Conservation (phyloP, 1,140 invertebrate genomes). For the Macrobrachium rosenbergii region DNA sequence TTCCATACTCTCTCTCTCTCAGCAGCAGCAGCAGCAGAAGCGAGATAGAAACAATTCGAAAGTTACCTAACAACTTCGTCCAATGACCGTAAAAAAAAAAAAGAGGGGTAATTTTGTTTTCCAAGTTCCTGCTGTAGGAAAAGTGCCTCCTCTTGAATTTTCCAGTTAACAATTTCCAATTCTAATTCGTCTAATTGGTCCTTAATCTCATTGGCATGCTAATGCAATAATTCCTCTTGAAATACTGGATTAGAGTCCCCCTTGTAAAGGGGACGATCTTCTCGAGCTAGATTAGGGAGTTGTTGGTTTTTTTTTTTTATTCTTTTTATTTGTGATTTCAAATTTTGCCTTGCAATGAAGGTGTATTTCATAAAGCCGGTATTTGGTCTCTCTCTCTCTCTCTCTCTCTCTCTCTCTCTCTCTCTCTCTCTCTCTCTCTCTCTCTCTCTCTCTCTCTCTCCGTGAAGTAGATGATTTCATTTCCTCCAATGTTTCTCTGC, state of each 20-base stretch:
- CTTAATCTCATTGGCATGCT: constrained; percentile 45
- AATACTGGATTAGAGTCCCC: neutral
- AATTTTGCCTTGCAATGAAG: too few relatives aligned
- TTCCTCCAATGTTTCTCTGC: too few relatives aligned
- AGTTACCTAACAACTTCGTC: constrained; percentile 8
- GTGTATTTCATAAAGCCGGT: too few relatives aligned
- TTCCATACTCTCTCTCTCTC: constrained; percentile 27
- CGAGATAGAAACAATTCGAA: constrained; percentile 2
- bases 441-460: too few relatives aligned
- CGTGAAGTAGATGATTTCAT: too few relatives aligned
- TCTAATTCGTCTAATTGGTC: constrained; percentile 39
- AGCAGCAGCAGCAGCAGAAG: neutral
- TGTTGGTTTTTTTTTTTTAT: too few relatives aligned
- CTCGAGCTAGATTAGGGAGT: too few relatives aligned
- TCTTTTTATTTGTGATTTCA: too few relatives aligned
- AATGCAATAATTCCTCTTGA: constrained; percentile 37
- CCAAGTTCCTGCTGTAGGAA: neutral
- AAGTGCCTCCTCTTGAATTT: constrained; percentile 20
- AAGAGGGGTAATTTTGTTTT: neutral
- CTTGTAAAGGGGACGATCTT: neutral
- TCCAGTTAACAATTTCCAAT: constrained; percentile 36
- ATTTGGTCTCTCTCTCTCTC: too few relatives aligned
- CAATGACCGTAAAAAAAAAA: constrained; percentile 17
- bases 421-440: too few relatives aligned
- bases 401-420: too few relatives aligned